phyloP scores from a whole-genome alignment of 2,113 vertebrate genomes.

The Scortum barcoo region DNA sequence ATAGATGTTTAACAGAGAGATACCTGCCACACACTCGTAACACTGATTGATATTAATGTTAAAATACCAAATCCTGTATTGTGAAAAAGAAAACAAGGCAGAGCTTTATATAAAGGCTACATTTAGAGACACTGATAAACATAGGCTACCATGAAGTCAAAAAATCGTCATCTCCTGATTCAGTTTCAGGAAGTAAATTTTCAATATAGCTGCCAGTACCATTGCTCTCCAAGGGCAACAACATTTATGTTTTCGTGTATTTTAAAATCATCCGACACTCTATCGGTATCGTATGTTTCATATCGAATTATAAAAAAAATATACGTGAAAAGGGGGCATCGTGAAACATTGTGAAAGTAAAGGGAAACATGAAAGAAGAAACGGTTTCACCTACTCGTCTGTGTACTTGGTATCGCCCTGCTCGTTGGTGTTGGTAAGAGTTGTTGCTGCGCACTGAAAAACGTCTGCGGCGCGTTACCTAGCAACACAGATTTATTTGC shows the following conservation, averaged over 20 bases:
- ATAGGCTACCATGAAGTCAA: slow-evolving; percentile 59
- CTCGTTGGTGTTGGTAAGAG: slow-evolving; percentile 18
- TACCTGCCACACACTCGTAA: not conserved
- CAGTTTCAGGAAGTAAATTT: slow-evolving; percentile 76
- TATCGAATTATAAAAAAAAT: accelerated
- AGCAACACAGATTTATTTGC: slow-evolving; percentile 60
- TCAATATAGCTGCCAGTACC: slow-evolving; percentile 64
- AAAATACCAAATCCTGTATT: not conserved
- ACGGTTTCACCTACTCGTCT: not conserved
- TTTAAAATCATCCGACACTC: accelerated
- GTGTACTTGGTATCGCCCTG: slow-evolving; percentile 51
- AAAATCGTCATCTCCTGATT: slow-evolving; percentile 65
- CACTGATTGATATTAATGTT: not conserved
- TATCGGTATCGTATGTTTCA: accelerated
- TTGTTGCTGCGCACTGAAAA: slow-evolving; percentile 52
- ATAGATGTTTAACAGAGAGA: slow-evolving; percentile 32
- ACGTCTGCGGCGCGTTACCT: slow-evolving; percentile 59
- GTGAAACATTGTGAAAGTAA: accelerated
- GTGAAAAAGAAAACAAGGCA: not conserved
- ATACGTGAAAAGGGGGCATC: too few species aligned
- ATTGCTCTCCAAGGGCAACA: slow-evolving; percentile 19
- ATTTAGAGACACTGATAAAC: slow-evolving; percentile 19
- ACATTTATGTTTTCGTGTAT: not conserved
- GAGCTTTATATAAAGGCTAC: not conserved
- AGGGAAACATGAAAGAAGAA: not conserved